These are phyloP conservation scores for Manacus vitellinus DNA, from an alignment of 2,113 vertebrate species.

Conservation along the genomic window DNA sequence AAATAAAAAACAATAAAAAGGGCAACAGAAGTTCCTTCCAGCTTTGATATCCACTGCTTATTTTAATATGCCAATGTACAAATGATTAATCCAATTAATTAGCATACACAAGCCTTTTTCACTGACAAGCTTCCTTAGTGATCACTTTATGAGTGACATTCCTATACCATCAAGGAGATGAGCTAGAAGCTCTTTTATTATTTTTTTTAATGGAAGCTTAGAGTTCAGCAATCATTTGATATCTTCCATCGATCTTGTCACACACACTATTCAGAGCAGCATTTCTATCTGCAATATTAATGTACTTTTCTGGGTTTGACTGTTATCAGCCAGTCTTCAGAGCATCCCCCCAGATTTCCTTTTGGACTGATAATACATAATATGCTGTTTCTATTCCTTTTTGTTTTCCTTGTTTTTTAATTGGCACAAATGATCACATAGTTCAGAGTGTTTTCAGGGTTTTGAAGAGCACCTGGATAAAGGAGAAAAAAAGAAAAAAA, in stretches of 20 bases:
- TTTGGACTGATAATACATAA: background rate
- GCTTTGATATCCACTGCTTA: background rate
- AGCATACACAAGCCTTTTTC: background rate
- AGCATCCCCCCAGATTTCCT: background rate
- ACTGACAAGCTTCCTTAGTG: conserved; percentile 1
- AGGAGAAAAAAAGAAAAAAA: background rate
- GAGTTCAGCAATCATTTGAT: background rate
- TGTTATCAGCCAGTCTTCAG: background rate
- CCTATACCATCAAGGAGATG: background rate
- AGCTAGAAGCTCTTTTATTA: background rate
- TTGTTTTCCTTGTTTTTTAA: background rate
- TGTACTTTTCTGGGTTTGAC: background rate
- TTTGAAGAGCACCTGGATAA: background rate
- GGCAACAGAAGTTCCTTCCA: background rate
- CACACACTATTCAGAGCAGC: background rate
- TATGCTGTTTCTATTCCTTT: background rate
- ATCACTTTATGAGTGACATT: background rate
- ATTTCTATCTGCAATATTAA: background rate
- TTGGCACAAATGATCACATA: background rate
- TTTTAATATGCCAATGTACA: background rate
- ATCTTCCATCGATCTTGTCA: background rate
- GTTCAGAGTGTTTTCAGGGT: background rate
- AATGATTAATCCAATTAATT: conserved; percentile 6
- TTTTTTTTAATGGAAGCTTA: background rate
- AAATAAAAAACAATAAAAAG: background rate